Base-by-base conservation (phyloP, 92 coral and sea anemone genomes). In the Porites evermanni region DNA sequence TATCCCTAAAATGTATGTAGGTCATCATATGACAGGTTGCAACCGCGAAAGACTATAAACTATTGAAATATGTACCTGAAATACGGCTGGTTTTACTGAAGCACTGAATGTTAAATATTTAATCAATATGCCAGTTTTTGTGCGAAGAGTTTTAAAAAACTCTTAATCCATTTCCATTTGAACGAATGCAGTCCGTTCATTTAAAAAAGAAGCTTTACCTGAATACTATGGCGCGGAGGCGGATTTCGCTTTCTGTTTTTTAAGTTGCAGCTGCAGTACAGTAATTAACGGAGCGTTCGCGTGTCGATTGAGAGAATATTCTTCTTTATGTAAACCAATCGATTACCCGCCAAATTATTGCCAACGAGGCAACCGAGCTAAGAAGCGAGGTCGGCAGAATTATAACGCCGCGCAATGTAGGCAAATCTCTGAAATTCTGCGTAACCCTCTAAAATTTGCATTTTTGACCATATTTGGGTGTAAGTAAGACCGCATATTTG, bases 31-130 rank as follows among this genome's bases (percentile, higher is more conserved):
- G 26, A 67, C 79, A 54, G 66, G 79, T 74, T 74, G 52, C 18
- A 74, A 74, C 64, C 63, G 47, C 63, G 20, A 32, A 32, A 32
- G 38, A 32, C 38, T 32, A 32, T 32, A 32, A 32, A 32, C 38
- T 32, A 32, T 24, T 24, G 0, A 24, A 4, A 19, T 72, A 64
- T 64, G 23, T 38, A 79, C 60, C 71, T 79, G 75, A 79, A 52
- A 79, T 52, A 3, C 38, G 18, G 32, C 84, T 53, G 84, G 74
- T 80, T 59, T 67, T 65, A 24, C 26, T 24, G 26, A 67, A 52
- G 75, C 84, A 80, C 84, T 67, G 32, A 64, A 52, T 67, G 56
- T 68, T 80, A 56, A 80, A 67, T 54, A 17, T 23, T 53, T 68
- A 69, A 80, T 68, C 67, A n/a, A 60, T 69, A 53, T 69, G 32